Evolutionary conservation across 2,113 vertebrate genomes (phyloP).

Genomic region (Ageneiosus marmoratus): DNA sequence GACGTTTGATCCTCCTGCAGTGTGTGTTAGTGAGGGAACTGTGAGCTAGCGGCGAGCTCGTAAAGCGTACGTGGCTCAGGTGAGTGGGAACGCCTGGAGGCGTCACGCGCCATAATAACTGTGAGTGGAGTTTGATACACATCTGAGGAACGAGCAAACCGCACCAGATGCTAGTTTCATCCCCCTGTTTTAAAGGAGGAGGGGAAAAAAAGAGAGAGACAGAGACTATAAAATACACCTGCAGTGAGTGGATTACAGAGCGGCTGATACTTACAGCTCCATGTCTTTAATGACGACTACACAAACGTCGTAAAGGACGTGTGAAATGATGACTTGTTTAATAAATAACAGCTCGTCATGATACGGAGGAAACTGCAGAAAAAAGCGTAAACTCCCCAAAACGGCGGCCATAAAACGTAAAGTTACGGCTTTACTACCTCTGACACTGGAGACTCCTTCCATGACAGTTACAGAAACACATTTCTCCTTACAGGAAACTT

Average conservation of each 20-base stretch:
- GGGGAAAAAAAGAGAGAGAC: slow-evolving; percentile 1
- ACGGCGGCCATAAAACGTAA: too few relatives aligned
- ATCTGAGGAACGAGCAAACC: slow-evolving; percentile 49
- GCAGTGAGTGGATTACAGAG: background rate
- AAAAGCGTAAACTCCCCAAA: background rate
- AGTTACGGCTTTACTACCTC: background rate
- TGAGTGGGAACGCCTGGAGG: slow-evolving; percentile 44
- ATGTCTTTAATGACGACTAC: background rate
- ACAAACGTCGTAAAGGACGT: background rate
- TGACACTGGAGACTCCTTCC: background rate
- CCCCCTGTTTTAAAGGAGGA: slow-evolving; percentile 36
- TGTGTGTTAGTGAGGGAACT: background rate
- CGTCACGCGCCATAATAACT: slow-evolving; percentile 41
- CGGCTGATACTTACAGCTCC: background rate
- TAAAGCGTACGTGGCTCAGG: slow-evolving; percentile 5
- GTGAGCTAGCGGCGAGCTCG: slow-evolving; percentile 2
- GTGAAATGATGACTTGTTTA: background rate
- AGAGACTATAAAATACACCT: slow-evolving; percentile 35
- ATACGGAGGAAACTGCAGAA: background rate
- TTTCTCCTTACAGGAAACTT: too few relatives aligned
- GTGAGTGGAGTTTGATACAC: slow-evolving; percentile 53
- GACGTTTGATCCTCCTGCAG: background rate
- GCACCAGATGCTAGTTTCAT: slow-evolving; percentile 50
- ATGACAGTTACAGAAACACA: too few relatives aligned
- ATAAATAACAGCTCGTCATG: background rate